Evolutionary conservation across 2,113 vertebrate genomes (phyloP), one percentile per base, ranked within the genome.

Genomic region (Carassius carassius): DNA sequence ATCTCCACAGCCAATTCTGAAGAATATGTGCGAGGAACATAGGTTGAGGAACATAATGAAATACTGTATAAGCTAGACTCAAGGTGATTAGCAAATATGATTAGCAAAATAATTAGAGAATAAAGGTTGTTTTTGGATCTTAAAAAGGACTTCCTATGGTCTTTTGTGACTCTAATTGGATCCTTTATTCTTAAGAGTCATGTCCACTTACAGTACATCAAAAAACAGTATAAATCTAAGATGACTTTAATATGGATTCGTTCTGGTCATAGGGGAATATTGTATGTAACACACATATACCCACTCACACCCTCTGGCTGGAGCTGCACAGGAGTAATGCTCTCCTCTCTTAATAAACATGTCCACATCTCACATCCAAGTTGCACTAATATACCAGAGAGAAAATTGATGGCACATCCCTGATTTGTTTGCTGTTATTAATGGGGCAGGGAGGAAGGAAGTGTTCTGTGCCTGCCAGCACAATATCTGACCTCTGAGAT

Each of bases 401-500:
- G 84, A 72, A 87, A 88, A 90, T 90, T 89, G 84, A 88, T 78
- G 79, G 84, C 58, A 76, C 60, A 79, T 83, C 56, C 69, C 84
- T 91, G 92, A 92, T 93, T 94, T 93, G 91, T 94, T 92, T 90
- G 86, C 86, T 82, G 83, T 90, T 92, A 92, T 94, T 93, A 93
- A 93, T 89, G 90, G 87, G 85, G 89, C 88, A 82, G 88, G 75
- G 88, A 89, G 86, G 88, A 90, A 90, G 90, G 78, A 91, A 92
- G 90, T 86, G 87, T 90, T 89, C 89, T 89, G 88, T 89, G 87
- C 90, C 92, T 91, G 91, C 90, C 92, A 91, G 89, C 82, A 69
- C 86, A 88, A 92, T 92, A 89, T 92, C 90, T 93, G 93, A 94
- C 91, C 92, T 91, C 90, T 84, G 90, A 90, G 90, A 91, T 90